Evolutionary conservation across 2,113 vertebrate species (phyloP).

Genomic region (Hippoglossus stenolepis): DNA sequence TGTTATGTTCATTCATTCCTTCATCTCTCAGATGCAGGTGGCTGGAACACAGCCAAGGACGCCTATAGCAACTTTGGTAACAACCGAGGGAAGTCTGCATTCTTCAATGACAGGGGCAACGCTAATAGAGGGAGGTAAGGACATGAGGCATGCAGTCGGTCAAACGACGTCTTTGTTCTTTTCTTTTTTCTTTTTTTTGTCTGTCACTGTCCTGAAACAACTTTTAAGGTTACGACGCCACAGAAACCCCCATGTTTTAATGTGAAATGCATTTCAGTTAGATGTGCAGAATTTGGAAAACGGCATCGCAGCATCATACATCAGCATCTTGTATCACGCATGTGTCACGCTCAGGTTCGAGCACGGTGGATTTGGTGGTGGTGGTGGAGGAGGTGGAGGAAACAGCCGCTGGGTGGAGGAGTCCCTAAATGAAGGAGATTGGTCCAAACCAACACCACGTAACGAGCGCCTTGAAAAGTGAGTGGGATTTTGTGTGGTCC

Average conservation of each 20-base stretch:
- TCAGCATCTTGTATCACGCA: no score
- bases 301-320: neutral
- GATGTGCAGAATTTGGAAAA: neutral
- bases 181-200: no score
- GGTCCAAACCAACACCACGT: constrained; percentile 93
- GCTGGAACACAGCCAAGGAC: constrained; percentile 91
- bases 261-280: neutral
- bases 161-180: no score
- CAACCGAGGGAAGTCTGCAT: constrained; percentile 91
- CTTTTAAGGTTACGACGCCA: no score
- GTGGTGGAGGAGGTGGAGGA: constrained; percentile 86
- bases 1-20: neutral
- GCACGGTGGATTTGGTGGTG: constrained; percentile 87
- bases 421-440: constrained; percentile 92
- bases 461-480: constrained; percentile 96
- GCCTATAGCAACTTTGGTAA: constrained; percentile 93
- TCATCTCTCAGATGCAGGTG: constrained; percentile 68
- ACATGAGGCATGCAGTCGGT: neutral
- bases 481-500: constrained; percentile 56
- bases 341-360: constrained; percentile 72
- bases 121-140: constrained; percentile 89
- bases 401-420: constrained; percentile 95
- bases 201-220: no score
- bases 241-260: neutral
- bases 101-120: constrained; percentile 91